These are phyloP conservation scores for Dermolepida albohirtum DNA, from an alignment of 2,888 invertebrate genomes.

Conservation along the genomic window DNA sequence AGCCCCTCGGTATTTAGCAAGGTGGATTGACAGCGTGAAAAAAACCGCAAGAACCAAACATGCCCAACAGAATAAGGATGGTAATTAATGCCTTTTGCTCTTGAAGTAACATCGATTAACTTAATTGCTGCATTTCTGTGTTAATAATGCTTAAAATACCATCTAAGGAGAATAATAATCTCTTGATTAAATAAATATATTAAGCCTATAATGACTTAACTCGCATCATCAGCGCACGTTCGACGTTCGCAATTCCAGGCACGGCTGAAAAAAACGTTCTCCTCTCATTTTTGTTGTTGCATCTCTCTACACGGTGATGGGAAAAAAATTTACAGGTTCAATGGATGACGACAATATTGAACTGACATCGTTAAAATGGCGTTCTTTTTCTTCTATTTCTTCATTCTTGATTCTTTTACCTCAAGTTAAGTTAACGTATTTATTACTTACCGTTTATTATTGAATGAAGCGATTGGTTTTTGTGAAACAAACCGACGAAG, in stretches of 20 bases:
- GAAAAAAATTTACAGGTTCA: too few relatives aligned
- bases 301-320: too few relatives aligned
- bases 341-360: slow-evolving; percentile 10
- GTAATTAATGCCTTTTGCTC: slow-evolving; percentile 34
- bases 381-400: slow-evolving; percentile 40
- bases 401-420: too few relatives aligned
- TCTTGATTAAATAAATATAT: slow-evolving; percentile 44
- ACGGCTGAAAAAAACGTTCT: too few relatives aligned
- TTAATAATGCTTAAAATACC: slow-evolving; percentile 41
- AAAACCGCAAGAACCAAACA: too few relatives aligned
- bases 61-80: background rate
- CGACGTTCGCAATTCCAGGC: too few relatives aligned
- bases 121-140: slow-evolving; percentile 34
- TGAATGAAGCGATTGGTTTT: slow-evolving; percentile 51
- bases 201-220: slow-evolving; percentile 45
- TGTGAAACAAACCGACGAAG: background rate
- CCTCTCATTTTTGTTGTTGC: too few relatives aligned
- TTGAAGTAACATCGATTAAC: slow-evolving; percentile 37
- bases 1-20: too few relatives aligned
- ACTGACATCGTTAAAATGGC: slow-evolving; percentile 41
- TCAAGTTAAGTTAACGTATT: too few relatives aligned
- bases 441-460: slow-evolving; percentile 35
- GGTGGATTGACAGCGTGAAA: too few relatives aligned
- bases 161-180: slow-evolving; percentile 41
- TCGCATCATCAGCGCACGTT: background rate